Conservation (phyloP, 2,113 vertebrate species). For the Plestiodon gilberti region DNA sequence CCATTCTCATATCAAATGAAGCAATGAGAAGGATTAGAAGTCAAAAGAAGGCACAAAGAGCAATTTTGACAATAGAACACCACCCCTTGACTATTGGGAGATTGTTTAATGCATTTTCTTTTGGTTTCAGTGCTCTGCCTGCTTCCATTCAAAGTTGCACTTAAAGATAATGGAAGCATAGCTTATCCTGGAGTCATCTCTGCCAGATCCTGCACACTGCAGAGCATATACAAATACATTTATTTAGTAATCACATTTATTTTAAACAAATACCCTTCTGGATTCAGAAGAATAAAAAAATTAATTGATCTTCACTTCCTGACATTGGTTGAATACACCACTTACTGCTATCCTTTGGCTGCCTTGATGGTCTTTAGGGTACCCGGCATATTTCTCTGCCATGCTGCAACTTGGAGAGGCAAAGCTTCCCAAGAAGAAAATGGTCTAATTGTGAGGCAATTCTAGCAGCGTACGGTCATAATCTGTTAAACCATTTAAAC, state of each 20-base stretch:
- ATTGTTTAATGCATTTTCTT: neutral
- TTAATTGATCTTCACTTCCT: neutral
- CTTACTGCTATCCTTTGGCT: neutral
- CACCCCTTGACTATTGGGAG: neutral
- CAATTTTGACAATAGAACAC: neutral
- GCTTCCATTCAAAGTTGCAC: neutral
- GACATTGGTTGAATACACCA: neutral
- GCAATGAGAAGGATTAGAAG: neutral
- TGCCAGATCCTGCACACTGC: neutral
- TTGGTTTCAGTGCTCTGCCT: neutral
- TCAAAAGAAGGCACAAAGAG: neutral
- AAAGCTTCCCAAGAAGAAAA: slow-evolving; percentile 9
- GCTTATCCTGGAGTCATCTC: neutral
- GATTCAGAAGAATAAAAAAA: neutral
- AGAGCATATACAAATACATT: neutral
- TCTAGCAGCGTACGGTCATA: neutral
- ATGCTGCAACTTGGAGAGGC: neutral
- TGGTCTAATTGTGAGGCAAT: neutral
- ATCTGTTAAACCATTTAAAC: neutral
- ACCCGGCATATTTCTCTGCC: neutral
- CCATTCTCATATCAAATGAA: neutral
- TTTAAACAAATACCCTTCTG: no score
- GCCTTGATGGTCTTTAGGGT: neutral
- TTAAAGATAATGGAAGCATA: neutral
- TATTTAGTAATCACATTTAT: no score